Base-by-base conservation (phyloP, 2,888 invertebrate species). In the Synergus gifuensis region DNA sequence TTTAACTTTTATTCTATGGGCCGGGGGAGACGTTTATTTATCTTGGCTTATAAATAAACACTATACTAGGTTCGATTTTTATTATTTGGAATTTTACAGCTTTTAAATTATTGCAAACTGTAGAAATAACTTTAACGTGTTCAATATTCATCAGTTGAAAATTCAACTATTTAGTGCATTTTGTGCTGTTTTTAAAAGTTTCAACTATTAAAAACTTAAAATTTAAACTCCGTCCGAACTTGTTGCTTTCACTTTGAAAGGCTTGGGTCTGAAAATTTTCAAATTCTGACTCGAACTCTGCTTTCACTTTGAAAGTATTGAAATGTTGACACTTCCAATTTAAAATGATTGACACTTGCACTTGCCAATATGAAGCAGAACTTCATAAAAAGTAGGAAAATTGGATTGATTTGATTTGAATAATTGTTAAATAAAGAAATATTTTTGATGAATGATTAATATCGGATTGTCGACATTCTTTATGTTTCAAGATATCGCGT, bases 211-310 rank as follows among this genome's bases (percentile, higher is more conserved):
- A 44, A 44, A 44, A 44, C 44, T 44, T 44, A 44, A 54, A 18
- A n/a, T 54, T n/a, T 54, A 1, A 54, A 9, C 9, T 54, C 9
- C 9, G 2, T n/a, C 54, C n/a, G 54, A 54, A n/a, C n/a, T 54
- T 54, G n/a, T 22, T 36, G 28, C 69, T 69, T 69, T 69, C 69
- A 69, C 69, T 69, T 28, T 11, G 49, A 64, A 64, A 54, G 54
- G 9, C n/a, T 8, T 42, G 64, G n/a, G 16, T 69, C 18, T 69
- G 22, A 69, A 69, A 49, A 49, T 69, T 28, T 22, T 46, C 18
- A 12, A 54, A 54, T n/a, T 54, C n/a, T 54, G 8, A 18, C n/a
- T 18, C 16, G n/a, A 54, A 54, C 54, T 54, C n/a, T 54, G 54
- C 54, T 54, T 54, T 54, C 54, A 54, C 54, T 54, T 54, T 54